These are phyloP conservation scores for Heterodera filipjevi DNA, from an alignment of 2,888 invertebrate genomes.

Conservation along the genomic window DNA sequence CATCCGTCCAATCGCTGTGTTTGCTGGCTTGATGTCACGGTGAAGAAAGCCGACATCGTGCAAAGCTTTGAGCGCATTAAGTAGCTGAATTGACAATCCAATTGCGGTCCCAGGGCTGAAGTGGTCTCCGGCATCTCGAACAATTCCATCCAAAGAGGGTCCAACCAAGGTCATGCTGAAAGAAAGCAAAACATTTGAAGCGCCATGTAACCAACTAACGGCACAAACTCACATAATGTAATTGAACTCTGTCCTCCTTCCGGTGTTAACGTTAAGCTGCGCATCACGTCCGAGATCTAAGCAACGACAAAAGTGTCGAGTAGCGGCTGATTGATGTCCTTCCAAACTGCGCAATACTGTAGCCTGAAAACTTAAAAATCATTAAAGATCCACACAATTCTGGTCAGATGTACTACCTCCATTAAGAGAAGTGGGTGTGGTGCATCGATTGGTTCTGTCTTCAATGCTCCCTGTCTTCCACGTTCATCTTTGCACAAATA, in stretches of 20 bases:
- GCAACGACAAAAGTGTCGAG: neutral
- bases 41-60: constrained; percentile 56
- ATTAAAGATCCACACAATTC: neutral
- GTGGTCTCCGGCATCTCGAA: neutral
- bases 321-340: neutral
- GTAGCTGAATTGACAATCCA: constrained; percentile 47
- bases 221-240: constrained; percentile 1
- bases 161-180: constrained; percentile 13
- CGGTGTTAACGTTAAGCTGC: neutral
- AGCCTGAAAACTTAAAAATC: neutral
- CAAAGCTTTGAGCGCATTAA: constrained; percentile 60
- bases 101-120: constrained; percentile 11
- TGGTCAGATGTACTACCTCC: neutral
- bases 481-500: neutral
- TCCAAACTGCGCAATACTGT: neutral
- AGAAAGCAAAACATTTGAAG: neutral
- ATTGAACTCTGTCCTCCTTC: neutral
- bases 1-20: constrained; percentile 1
- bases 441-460: constrained; percentile 3
- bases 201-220: neutral
- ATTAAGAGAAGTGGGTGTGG: too few species aligned
- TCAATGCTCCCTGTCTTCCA: neutral
- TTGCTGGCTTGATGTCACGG: constrained; percentile 46
- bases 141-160: neutral
- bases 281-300: neutral